Evolutionary conservation across 1,140 invertebrate genomes (phyloP).

Genomic region (Brachionus paranguensis): DNA sequence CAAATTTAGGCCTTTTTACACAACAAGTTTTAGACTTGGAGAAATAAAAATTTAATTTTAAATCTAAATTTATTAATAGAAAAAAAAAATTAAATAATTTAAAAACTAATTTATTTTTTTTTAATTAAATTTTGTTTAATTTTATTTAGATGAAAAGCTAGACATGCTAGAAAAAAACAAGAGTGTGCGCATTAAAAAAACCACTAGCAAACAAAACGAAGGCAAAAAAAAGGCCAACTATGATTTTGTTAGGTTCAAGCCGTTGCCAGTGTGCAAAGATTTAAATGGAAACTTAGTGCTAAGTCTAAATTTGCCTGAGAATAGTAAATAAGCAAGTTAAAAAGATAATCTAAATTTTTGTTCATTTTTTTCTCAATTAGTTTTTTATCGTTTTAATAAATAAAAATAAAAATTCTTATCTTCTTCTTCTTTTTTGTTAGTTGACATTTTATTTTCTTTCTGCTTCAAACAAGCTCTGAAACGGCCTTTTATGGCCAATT

Average conservation of each 20-base stretch:
- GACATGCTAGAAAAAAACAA: neutral
- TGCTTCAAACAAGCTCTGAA: neutral
- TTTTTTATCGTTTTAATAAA: neutral
- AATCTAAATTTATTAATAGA: too few species aligned
- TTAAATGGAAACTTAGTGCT: slow-evolving; percentile 14
- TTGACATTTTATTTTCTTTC: neutral
- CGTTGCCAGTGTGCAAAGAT: slow-evolving; percentile 23
- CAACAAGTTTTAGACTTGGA: too few species aligned
- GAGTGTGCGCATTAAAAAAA: neutral
- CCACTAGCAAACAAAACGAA: neutral
- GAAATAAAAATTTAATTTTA: too few species aligned
- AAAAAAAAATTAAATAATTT: too few species aligned
- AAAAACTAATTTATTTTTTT: too few species aligned
- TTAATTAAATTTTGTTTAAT: too few species aligned
- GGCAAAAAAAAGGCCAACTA: neutral
- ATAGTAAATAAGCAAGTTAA: neutral
- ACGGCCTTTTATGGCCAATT: neutral
- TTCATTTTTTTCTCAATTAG: neutral
- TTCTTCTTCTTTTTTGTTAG: neutral
- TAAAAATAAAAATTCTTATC: neutral
- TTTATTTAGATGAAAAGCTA: neutral
- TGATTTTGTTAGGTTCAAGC: slow-evolving; percentile 10
- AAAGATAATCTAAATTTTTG: neutral
- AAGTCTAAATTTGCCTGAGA: slow-evolving; percentile 19
- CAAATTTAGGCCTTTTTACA: too few species aligned